A percentile compares a stretch with the other conserved stretches of the same genome.
Evolutionary conservation across 2,888 invertebrate genomes (phyloP).

Genomic region (Tribolium freemani): DNA sequence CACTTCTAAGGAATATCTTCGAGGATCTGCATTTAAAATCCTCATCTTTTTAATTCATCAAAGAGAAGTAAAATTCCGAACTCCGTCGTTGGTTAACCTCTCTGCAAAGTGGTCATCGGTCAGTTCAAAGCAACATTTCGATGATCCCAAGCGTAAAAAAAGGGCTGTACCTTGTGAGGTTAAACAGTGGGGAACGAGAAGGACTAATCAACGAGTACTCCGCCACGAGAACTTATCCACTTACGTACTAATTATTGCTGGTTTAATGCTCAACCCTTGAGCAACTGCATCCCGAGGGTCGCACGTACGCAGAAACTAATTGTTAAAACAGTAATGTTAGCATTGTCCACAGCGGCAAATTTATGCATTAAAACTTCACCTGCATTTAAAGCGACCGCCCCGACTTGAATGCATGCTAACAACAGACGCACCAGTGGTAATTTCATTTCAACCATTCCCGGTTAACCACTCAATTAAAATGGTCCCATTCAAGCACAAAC

Average conservation of each 20-base stretch:
- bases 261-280: slow-evolving; percentile 30
- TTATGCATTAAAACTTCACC: slow-evolving; percentile 42
- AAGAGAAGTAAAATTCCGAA: slow-evolving; percentile 31
- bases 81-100: slow-evolving; percentile 35
- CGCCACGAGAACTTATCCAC: slow-evolving; percentile 29
- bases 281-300: slow-evolving; percentile 9
- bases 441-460: slow-evolving; percentile 12
- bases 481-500: neutral
- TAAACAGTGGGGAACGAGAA: slow-evolving; percentile 20
- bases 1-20: slow-evolving; percentile 37
- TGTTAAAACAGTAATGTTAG: slow-evolving; percentile 33
- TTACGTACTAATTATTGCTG: slow-evolving; percentile 43
- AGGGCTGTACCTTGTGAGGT: neutral
- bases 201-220: slow-evolving; percentile 41
- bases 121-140: slow-evolving; percentile 36
- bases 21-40: slow-evolving; percentile 33
- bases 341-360: slow-evolving; percentile 36
- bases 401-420: slow-evolving; percentile 22
- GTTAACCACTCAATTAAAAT: slow-evolving; percentile 26
- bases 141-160: slow-evolving; percentile 5
- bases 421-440: slow-evolving; percentile 21
- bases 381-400: slow-evolving; percentile 23
- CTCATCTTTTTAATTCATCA: slow-evolving; percentile 41
- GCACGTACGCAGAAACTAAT: slow-evolving; percentile 21
- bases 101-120: slow-evolving; percentile 37